Evolutionary conservation across 2,888 invertebrate genomes (phyloP).

Genomic region (Synergus laeviventris): DNA sequence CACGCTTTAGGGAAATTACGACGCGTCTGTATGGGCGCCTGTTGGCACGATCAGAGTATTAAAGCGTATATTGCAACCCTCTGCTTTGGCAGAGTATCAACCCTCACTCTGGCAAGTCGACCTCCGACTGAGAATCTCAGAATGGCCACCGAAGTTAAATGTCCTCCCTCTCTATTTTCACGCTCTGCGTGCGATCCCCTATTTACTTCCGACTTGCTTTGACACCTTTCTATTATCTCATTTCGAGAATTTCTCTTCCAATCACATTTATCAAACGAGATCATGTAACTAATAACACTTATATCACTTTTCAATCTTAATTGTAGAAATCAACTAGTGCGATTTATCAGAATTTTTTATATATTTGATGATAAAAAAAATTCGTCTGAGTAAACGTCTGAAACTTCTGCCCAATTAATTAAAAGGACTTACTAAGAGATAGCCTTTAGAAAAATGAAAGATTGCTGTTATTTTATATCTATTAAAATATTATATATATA

Average conservation of each 20-base stretch:
- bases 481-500: too few species aligned
- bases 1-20: conserved; percentile 57
- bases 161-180: conserved; percentile 39
- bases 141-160: conserved; percentile 41
- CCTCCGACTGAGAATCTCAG: conserved; percentile 42
- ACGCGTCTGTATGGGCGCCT: conserved; percentile 53
- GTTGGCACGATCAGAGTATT: conserved; percentile 61
- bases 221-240: conserved; percentile 18
- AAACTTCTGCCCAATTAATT: too few species aligned
- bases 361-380: too few species aligned
- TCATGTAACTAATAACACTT: not conserved
- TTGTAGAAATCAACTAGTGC: not conserved
- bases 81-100: conserved; percentile 54
- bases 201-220: conserved; percentile 38
- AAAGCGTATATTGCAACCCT: conserved; percentile 53
- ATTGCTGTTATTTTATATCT: too few species aligned
- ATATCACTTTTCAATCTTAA: not conserved
- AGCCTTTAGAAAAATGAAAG: too few species aligned
- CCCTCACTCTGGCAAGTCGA: conserved; percentile 43
- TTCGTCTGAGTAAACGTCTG: too few species aligned
- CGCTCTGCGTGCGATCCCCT: conserved; percentile 23
- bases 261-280: conserved; percentile 22
- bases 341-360: too few species aligned
- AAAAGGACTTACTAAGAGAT: too few species aligned
- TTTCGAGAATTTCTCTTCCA: not conserved